Conservation (phyloP, 37 sponge, comb jelly and placozoan genomes). For the Beroe ovata region DNA sequence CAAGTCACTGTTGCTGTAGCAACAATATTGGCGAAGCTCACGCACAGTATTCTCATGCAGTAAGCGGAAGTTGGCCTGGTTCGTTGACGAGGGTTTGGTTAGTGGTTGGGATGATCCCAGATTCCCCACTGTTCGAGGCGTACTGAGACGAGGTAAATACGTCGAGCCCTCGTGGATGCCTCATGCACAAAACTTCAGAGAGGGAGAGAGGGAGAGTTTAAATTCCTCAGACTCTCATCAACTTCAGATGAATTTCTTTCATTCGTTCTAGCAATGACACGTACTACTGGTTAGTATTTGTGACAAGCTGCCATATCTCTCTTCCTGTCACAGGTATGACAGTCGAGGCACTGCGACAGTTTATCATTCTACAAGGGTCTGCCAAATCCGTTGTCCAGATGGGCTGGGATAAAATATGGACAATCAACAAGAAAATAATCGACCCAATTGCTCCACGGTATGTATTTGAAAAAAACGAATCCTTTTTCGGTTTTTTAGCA, state of each 20-base stretch:
- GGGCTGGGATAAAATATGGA: constrained; percentile 99
- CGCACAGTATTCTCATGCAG: constrained; percentile 43
- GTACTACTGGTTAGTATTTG: no score
- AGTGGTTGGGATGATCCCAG: constrained; percentile 99
- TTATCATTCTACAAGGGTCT: constrained; percentile 91
- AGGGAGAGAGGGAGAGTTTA: no score
- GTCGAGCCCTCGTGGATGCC: no score
- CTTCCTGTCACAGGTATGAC: constrained; percentile 73
- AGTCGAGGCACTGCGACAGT: constrained; percentile 93
- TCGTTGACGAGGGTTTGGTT: constrained; percentile 93
- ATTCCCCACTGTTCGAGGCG: constrained; percentile 96
- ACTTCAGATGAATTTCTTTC: no score
- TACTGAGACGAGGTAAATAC: constrained; percentile 81
- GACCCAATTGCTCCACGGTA: constrained; percentile 94
- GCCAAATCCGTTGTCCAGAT: constrained; percentile 86
- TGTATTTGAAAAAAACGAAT: no score
- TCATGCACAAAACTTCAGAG: no score
- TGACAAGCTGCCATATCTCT: no score
- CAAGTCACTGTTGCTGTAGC: no score
- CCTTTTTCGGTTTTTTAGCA: no score
- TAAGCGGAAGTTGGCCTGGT: constrained; percentile 95
- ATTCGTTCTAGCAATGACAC: no score
- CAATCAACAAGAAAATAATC: constrained; percentile 90
- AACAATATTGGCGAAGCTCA: no score
- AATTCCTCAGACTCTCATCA: no score